Percentiles rank a stretch among this genome's conserved stretches.
phyloP scores from a whole-genome alignment of 1,140 invertebrate genomes.

The Drosophila serrata region DNA sequence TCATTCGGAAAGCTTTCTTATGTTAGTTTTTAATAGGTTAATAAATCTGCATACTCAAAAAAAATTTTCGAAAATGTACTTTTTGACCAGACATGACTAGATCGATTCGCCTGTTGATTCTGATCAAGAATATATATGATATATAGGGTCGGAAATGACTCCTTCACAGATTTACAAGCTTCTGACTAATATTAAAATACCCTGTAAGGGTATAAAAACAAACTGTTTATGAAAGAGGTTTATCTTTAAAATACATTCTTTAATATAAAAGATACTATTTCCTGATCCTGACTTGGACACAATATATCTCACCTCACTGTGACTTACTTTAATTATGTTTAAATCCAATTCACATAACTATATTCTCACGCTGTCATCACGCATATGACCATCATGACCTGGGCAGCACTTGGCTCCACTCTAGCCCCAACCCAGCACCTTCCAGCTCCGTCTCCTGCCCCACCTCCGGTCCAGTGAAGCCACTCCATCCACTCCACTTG shows the following conservation, averaged over 20 bases:
- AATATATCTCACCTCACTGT: background rate
- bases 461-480: conserved; percentile 28
- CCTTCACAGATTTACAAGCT: too few relatives aligned
- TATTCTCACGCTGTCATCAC: conserved; percentile 25
- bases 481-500: conserved; percentile 18
- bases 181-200: too few relatives aligned
- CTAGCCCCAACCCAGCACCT: conserved; percentile 9
- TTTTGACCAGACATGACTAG: too few relatives aligned
- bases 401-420: conserved; percentile 23
- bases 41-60: too few relatives aligned
- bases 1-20: too few relatives aligned
- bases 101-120: too few relatives aligned
- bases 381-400: conserved; percentile 17
- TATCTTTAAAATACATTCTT: background rate
- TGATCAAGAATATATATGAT: too few relatives aligned
- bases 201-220: too few relatives aligned
- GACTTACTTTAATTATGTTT: background rate
- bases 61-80: too few relatives aligned
- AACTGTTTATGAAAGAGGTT: too few relatives aligned
- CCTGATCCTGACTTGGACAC: background rate
- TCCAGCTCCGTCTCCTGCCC: background rate
- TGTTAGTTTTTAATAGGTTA: too few relatives aligned
- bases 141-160: too few relatives aligned
- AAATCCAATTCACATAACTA: background rate
- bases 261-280: background rate